Percentiles rank a stretch among this genome's conserved stretches.
Evolutionary conservation across 2,113 vertebrate genomes (phyloP).

Genomic region (Raja brachyura): DNA sequence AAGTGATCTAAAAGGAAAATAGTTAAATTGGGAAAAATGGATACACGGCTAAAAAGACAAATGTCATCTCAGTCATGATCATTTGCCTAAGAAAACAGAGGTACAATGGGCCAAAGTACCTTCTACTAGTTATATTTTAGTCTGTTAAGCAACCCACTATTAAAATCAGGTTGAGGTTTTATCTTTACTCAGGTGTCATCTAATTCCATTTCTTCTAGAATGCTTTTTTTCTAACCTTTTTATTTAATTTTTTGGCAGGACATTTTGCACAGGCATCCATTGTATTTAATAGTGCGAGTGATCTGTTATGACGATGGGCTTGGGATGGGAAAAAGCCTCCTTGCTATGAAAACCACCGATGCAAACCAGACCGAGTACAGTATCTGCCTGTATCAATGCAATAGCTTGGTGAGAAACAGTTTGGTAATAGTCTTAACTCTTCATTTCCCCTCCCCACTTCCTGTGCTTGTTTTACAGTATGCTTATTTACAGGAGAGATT

Average conservation of each 20-base stretch:
- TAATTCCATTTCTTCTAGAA: neutral
- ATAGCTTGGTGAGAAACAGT: slow-evolving; percentile 70
- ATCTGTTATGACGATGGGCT: slow-evolving; percentile 93
- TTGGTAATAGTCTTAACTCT: slow-evolving; percentile 15
- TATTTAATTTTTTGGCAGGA: slow-evolving; percentile 65
- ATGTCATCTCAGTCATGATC: neutral
- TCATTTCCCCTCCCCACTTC: neutral
- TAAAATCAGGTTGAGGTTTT: neutral
- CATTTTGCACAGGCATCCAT: slow-evolving; percentile 83
- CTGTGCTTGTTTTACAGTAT: neutral
- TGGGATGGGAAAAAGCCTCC: slow-evolving; percentile 81
- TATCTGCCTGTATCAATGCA: slow-evolving; percentile 96
- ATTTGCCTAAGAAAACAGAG: neutral
- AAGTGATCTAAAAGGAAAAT: no score
- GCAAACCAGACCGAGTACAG: slow-evolving; percentile 70
- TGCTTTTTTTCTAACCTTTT: neutral
- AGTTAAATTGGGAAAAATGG: neutral
- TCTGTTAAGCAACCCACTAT: neutral
- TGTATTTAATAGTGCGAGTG: slow-evolving; percentile 89
- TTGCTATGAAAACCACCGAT: slow-evolving; percentile 89
- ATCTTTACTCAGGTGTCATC: neutral
- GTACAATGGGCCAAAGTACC: neutral
- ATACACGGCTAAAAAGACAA: neutral
- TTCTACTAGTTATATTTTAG: neutral
- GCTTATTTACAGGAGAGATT: neutral